Evolutionary conservation across 1,140 invertebrate genomes (phyloP).

Genomic region (Drosophila seguyi): DNA sequence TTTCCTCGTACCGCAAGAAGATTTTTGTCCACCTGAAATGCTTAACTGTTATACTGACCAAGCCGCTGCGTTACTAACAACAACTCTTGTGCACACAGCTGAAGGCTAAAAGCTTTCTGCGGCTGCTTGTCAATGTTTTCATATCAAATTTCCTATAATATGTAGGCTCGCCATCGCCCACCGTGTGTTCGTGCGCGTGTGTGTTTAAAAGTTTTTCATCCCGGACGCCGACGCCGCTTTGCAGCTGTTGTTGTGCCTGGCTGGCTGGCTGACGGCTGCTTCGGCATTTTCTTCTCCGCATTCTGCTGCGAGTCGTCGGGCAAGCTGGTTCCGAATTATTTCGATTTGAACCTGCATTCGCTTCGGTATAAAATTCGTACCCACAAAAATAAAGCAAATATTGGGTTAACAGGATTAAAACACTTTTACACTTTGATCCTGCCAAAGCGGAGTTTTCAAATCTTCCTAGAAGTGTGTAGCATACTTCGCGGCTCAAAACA

Average conservation of each 20-base stretch:
- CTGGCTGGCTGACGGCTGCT: constrained; percentile 28
- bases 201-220: constrained; percentile 47
- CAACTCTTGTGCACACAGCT: constrained; percentile 60
- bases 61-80: constrained; percentile 39
- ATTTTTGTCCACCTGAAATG: constrained; percentile 9
- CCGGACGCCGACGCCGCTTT: constrained; percentile 58
- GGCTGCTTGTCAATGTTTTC: constrained; percentile 58
- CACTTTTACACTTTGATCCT: background rate
- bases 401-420: background rate
- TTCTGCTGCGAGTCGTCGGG: constrained; percentile 72
- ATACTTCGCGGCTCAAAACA: constrained; percentile 63
- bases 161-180: constrained; percentile 7
- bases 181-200: constrained; percentile 3
- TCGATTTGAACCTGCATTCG: constrained; percentile 53
- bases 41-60: constrained; percentile 47
- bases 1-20: constrained; percentile 23
- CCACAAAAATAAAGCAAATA: constrained; percentile 3
- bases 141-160: constrained; percentile 53
- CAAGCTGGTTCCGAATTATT: constrained; percentile 41
- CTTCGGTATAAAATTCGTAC: constrained; percentile 6
- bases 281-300: constrained; percentile 42
- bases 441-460: background rate
- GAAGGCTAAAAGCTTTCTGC: constrained; percentile 61
- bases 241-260: constrained; percentile 67
- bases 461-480: constrained; percentile 21